Base-by-base conservation (phyloP, 2,113 vertebrate species). In the Zosterops lateralis region DNA sequence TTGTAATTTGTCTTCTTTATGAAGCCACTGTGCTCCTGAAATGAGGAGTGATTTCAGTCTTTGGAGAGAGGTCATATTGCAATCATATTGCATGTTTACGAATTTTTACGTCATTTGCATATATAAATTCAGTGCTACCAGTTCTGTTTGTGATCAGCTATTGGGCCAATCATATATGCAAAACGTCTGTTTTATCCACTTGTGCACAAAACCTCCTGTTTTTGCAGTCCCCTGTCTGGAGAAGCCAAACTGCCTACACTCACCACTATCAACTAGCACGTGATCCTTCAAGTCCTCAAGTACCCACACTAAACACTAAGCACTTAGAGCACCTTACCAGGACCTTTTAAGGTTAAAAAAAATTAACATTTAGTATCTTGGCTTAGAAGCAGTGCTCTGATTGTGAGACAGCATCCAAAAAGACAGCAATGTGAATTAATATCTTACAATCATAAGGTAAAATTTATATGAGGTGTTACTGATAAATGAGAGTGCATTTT, bases 111-210 rank as follows among this genome's bases (percentile, higher is more conserved):
- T 48, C 1, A 53, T 62, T 77, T 89, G 5, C 7, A 9, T 65
- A 8, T 20, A 25, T 34, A 76, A 87, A 84, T 12, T n/a, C 22
- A 36, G 14, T 10, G 16, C 29, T 64, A 40, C 3, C 14, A 57
- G 6, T 72, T 74, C 24, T 58, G 11, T 13, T 11, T 71, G 21
- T 31, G 19, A 31, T 32, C 11, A 74, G 5, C 28, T 72, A 45
- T 64, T 4, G 4, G 36, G 6, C 21, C n/a, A 53, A 7, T 13
- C 3, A 1, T 10, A 3, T 17, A 17, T 12, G 40, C 8, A 34
- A 21, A 84, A 48, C 7, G 14, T 58, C 17, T 80, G 6, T 19
- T 77, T 84, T 84, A 54, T 25, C 26, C 4, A 4, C 17, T 10
- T 70, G 14, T 44, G 40, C 25, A 75, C 19, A 51, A 60, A 80